Conservation (phyloP, 2,113 vertebrate genomes). For the Gobiocypris rarus region DNA sequence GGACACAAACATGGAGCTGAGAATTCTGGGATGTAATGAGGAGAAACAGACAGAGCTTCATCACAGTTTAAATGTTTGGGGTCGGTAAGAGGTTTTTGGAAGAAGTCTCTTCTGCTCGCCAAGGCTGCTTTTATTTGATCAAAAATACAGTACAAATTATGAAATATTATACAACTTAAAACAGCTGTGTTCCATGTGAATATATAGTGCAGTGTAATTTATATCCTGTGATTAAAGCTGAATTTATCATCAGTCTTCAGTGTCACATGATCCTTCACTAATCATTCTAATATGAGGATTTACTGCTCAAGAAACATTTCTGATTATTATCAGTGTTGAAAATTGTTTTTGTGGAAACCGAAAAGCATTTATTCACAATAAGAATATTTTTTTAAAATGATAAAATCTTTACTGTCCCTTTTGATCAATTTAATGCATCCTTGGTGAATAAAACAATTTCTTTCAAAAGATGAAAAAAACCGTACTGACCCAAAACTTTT, state of each 20-base stretch:
- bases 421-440: neutral
- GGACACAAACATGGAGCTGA: slow-evolving; percentile 44
- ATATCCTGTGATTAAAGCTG: neutral
- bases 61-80: neutral
- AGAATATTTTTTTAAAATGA: neutral
- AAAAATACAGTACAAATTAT: neutral
- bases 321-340: neutral
- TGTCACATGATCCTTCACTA: neutral
- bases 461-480: neutral
- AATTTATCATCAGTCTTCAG: neutral
- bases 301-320: neutral
- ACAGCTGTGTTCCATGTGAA: neutral
- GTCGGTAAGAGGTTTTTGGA: neutral
- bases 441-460: neutral
- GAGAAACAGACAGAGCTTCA: slow-evolving; percentile 30
- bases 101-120: neutral
- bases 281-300: neutral
- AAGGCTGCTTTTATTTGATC: neutral
- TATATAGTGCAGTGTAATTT: neutral
- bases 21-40: slow-evolving; percentile 53
- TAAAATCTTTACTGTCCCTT: neutral
- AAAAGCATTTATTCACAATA: neutral
- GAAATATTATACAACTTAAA: neutral
- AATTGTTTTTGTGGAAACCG: neutral
- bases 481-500: too few relatives aligned